phyloP scores from a whole-genome alignment of 2,113 vertebrate genomes.

The Protobothrops flavoviridis region DNA sequence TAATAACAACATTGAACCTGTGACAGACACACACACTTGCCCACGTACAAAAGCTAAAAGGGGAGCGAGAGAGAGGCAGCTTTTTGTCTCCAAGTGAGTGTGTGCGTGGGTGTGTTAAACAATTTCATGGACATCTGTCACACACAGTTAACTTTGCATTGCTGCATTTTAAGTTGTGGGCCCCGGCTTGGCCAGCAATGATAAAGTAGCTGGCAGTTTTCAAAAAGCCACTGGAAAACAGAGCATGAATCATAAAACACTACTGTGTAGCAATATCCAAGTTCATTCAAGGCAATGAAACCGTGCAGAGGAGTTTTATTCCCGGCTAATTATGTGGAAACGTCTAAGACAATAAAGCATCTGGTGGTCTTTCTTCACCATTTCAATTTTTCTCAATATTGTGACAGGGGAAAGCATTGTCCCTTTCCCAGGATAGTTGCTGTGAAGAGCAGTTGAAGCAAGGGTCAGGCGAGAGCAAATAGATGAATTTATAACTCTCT shows the following conservation, averaged over 20 bases:
- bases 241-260: conserved; percentile 88
- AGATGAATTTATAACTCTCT: conserved; percentile 99
- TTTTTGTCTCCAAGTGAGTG: conserved; percentile 59
- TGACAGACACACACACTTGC: neutral
- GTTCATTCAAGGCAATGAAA: conserved; percentile 96
- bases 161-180: conserved; percentile 83
- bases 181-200: conserved; percentile 76
- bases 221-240: conserved; percentile 79
- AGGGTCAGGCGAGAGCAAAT: conserved; percentile 97
- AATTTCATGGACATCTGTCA: conserved; percentile 95
- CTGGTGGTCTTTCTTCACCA: conserved; percentile 93
- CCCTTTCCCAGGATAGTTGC: conserved; percentile 83
- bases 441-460: conserved; percentile 80
- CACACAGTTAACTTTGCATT: conserved; percentile 93
- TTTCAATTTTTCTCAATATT: conserved; percentile 92
- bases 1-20: conserved; percentile 54
- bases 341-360: conserved; percentile 98
- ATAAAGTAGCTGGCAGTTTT: conserved; percentile 84
- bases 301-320: conserved; percentile 90
- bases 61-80: conserved; percentile 52
- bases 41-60: neutral
- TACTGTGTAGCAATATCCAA: conserved; percentile 91
- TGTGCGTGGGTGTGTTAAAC: conserved; percentile 83
- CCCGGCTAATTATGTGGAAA: conserved; percentile 99
- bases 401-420: conserved; percentile 97